Evolutionary conservation across 2,888 invertebrate genomes (phyloP).

Genomic region (Drosophila quinaria): DNA sequence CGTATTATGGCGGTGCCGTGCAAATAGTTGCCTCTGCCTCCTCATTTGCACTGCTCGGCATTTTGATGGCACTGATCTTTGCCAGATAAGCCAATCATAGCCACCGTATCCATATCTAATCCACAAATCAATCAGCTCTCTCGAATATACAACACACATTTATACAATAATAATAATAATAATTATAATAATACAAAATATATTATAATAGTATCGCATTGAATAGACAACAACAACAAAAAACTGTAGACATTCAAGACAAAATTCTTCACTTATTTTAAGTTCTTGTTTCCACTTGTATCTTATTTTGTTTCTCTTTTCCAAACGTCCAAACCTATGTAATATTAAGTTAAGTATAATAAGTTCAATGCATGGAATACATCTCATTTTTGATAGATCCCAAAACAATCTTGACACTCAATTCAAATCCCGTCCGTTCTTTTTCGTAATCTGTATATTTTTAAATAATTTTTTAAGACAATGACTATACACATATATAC

Average conservation of each 20-base stretch:
- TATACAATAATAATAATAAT: slow-evolving; percentile 10
- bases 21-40: slow-evolving; percentile 80
- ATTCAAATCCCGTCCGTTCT: slow-evolving; percentile 47
- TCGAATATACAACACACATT: slow-evolving; percentile 52
- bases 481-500: slow-evolving; percentile 34
- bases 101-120: slow-evolving; percentile 54
- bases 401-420: slow-evolving; percentile 16
- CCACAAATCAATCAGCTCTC: slow-evolving; percentile 51
- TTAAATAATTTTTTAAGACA: slow-evolving; percentile 51
- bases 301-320: slow-evolving; percentile 22
- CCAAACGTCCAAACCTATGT: slow-evolving; percentile 70
- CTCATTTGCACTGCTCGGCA: slow-evolving; percentile 87
- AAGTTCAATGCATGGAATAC: slow-evolving; percentile 48
- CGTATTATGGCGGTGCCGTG: slow-evolving; percentile 83
- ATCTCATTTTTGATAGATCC: slow-evolving; percentile 23
- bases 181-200: slow-evolving; percentile 18
- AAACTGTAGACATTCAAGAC: slow-evolving; percentile 26
- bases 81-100: slow-evolving; percentile 83
- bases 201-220: slow-evolving; percentile 36
- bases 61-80: slow-evolving; percentile 86
- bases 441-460: slow-evolving; percentile 50
- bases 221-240: slow-evolving; percentile 29
- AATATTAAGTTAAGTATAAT: slow-evolving; percentile 71
- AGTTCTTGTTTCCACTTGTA: slow-evolving; percentile 21
- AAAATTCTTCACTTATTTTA: slow-evolving; percentile 14